Percentiles rank a stretch among this genome's conserved stretches.
Conservation (phyloP, 1,140 invertebrate genomes). For the Samia ricini region DNA sequence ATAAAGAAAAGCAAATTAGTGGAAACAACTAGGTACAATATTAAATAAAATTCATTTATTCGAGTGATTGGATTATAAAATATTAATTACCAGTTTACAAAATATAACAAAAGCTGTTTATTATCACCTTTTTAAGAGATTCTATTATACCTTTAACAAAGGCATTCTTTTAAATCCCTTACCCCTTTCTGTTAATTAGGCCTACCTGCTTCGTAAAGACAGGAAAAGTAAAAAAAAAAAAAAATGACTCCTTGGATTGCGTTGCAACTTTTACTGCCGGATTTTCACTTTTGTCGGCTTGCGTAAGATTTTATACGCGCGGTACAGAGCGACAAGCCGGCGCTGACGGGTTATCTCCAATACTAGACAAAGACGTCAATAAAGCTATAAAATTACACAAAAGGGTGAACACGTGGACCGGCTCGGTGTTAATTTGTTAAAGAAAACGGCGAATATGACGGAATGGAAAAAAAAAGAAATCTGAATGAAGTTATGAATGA, state of each 20-base stretch:
- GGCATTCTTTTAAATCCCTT: background rate
- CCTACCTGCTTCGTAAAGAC: background rate
- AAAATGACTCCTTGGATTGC: background rate
- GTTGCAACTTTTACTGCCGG: constrained; percentile 52
- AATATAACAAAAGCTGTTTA: background rate
- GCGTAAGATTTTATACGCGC: constrained; percentile 36
- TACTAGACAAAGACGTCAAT: constrained; percentile 37
- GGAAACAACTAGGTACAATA: too few relatives aligned
- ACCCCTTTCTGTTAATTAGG: background rate
- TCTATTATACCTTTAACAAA: background rate
- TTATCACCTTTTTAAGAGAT: background rate
- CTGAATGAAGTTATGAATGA: constrained; percentile 14
- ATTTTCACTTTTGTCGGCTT: constrained; percentile 73
- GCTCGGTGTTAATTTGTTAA: constrained; percentile 60
- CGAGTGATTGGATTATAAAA: background rate
- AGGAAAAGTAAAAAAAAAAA: constrained; percentile 22
- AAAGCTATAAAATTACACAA: constrained; percentile 63
- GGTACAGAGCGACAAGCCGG: constrained; percentile 4
- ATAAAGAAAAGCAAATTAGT: too few relatives aligned
- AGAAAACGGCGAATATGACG: constrained; percentile 45
- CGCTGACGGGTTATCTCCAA: background rate
- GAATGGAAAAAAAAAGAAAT: constrained; percentile 1
- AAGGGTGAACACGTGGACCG: constrained; percentile 54
- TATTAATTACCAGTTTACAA: background rate
- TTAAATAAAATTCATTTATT: background rate